A percentile compares a stretch with the other conserved stretches of the same genome.
Conservation (phyloP, 2,113 vertebrate genomes). For the Rhizomys pruinosus region DNA sequence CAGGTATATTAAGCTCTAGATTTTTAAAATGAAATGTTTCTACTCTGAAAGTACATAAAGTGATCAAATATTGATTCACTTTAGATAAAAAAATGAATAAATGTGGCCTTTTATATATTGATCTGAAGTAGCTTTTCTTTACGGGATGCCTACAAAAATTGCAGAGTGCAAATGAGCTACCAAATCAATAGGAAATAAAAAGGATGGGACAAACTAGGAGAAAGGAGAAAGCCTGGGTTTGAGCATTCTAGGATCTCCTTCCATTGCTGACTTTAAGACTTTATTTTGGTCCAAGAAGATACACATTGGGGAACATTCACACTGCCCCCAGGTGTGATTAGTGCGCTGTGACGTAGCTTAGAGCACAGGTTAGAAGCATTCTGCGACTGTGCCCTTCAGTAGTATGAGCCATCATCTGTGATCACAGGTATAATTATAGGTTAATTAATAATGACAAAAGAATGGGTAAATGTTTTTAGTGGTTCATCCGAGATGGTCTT, state of each 20-base stretch:
- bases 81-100: no score
- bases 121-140: background rate
- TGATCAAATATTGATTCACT: background rate
- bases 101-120: background rate
- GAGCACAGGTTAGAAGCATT: background rate
- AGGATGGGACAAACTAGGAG: background rate
- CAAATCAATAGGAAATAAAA: background rate
- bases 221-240: background rate
- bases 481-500: background rate
- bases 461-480: background rate
- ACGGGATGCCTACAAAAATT: no score
- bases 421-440: background rate
- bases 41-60: background rate
- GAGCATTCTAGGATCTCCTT: no score
- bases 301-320: background rate
- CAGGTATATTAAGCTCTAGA: background rate
- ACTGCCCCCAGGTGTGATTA: background rate
- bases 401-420: background rate
- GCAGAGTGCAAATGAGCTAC: slow-evolving; percentile 1
- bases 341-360: background rate
- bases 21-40: background rate
- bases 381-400: background rate
- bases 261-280: background rate
- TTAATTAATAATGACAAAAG: background rate
- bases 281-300: background rate